Evolutionary conservation across 2,113 vertebrate species (phyloP).

Genomic region (Glaucomys volans): DNA sequence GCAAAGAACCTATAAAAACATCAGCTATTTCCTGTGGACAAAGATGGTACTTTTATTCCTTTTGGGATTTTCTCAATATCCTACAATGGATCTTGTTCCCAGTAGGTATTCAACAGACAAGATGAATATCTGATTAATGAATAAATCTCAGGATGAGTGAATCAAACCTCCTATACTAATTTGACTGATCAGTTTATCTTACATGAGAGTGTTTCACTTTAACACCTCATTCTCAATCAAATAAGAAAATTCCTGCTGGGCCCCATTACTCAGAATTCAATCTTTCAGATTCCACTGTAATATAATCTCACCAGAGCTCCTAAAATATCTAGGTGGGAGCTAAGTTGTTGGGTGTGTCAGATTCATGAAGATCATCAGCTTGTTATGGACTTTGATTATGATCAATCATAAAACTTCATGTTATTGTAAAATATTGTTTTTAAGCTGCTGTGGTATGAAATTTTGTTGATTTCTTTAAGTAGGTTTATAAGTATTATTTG

Average conservation of each 20-base stretch:
- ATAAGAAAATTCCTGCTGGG: neutral
- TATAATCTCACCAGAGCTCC: neutral
- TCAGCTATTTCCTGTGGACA: neutral
- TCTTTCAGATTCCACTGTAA: neutral
- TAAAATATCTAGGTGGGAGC: neutral
- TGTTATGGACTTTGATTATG: neutral
- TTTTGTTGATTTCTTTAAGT: neutral
- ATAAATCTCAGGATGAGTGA: neutral
- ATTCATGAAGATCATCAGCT: neutral
- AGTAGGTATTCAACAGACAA: neutral
- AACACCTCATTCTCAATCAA: neutral
- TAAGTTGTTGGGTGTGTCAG: neutral
- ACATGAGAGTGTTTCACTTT: neutral
- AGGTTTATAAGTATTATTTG: neutral
- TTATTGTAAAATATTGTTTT: neutral
- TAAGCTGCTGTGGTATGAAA: neutral
- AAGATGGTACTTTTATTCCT: neutral
- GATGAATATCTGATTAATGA: neutral
- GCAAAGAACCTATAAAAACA: neutral
- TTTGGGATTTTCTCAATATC: neutral
- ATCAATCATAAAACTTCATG: neutral
- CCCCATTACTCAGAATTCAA: neutral
- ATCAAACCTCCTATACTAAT: neutral
- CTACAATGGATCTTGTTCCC: neutral
- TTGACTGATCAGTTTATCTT: neutral